Conservation (phyloP, 2,113 vertebrate species). For the Tilapia sparmanii region DNA sequence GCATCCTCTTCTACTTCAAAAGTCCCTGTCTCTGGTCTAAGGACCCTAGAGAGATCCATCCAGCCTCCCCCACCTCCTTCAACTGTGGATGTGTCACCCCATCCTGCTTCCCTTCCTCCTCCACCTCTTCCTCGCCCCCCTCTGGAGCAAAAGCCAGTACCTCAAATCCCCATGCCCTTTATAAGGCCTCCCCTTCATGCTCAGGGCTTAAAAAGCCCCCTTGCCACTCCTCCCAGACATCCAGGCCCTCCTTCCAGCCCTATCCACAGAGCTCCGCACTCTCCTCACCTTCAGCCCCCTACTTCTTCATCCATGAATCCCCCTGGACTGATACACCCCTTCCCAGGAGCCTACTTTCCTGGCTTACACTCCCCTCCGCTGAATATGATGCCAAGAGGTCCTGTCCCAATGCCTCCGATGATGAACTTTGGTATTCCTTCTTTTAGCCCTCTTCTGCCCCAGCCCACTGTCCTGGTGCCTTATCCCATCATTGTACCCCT, state of each 20-base stretch:
- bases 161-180: slow-evolving; percentile 83
- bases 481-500: slow-evolving; percentile 93
- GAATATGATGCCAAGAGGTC: slow-evolving; percentile 90
- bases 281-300: slow-evolving; percentile 85
- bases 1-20: slow-evolving; percentile 81
- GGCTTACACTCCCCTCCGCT: slow-evolving; percentile 85
- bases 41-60: slow-evolving; percentile 80
- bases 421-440: slow-evolving; percentile 90
- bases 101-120: slow-evolving; percentile 43
- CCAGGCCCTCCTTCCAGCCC: slow-evolving; percentile 84
- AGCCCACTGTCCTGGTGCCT: slow-evolving; percentile 89
- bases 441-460: slow-evolving; percentile 88
- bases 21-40: slow-evolving; percentile 80
- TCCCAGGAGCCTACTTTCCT: slow-evolving; percentile 82
- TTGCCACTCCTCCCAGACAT: slow-evolving; percentile 78
- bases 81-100: slow-evolving; percentile 15
- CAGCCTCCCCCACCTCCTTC: slow-evolving; percentile 54
- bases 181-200: slow-evolving; percentile 84
- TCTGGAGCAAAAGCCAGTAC: slow-evolving; percentile 48
- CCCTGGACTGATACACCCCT: slow-evolving; percentile 82
- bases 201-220: slow-evolving; percentile 85
- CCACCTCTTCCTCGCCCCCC: slow-evolving; percentile 58
- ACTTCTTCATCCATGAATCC: slow-evolving; percentile 83
- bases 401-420: slow-evolving; percentile 84
- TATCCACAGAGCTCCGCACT: slow-evolving; percentile 87